Evolutionary conservation across 2,113 vertebrate genomes (phyloP).

Genomic region (Ellobius talpinus): DNA sequence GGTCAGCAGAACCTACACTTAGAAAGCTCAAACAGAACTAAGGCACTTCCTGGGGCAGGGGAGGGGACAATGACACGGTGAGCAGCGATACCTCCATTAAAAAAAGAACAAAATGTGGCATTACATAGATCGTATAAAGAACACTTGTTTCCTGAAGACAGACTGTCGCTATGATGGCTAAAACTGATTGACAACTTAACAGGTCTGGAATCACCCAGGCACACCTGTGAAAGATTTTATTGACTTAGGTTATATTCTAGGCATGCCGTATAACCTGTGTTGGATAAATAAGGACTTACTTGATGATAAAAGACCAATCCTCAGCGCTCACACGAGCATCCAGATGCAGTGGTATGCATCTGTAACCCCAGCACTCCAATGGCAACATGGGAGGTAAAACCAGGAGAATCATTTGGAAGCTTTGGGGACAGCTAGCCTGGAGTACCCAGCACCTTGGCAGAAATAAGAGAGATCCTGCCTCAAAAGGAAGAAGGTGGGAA

Average conservation of each 20-base stretch:
- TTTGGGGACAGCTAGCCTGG: background rate
- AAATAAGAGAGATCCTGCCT: background rate
- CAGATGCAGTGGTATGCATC: background rate
- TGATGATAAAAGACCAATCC: background rate
- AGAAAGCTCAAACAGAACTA: background rate
- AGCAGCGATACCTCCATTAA: background rate
- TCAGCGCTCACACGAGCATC: background rate
- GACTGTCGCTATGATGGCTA: background rate
- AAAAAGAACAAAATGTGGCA: background rate
- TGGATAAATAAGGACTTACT: background rate
- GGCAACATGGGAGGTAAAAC: background rate
- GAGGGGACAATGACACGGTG: background rate
- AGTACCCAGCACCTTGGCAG: background rate
- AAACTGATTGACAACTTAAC: background rate
- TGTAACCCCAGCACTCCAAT: background rate
- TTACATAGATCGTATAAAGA: background rate
- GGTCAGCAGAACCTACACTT: fast-evolving
- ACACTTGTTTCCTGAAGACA: background rate
- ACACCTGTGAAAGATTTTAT: background rate
- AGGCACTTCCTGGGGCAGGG: background rate
- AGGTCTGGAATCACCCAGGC: background rate
- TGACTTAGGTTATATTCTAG: background rate
- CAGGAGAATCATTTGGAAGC: background rate
- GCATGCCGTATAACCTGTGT: background rate
- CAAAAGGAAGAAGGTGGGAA: background rate